Evolutionary conservation across 2,888 invertebrate genomes (phyloP).

Genomic region (Eupithecia abbreviata): DNA sequence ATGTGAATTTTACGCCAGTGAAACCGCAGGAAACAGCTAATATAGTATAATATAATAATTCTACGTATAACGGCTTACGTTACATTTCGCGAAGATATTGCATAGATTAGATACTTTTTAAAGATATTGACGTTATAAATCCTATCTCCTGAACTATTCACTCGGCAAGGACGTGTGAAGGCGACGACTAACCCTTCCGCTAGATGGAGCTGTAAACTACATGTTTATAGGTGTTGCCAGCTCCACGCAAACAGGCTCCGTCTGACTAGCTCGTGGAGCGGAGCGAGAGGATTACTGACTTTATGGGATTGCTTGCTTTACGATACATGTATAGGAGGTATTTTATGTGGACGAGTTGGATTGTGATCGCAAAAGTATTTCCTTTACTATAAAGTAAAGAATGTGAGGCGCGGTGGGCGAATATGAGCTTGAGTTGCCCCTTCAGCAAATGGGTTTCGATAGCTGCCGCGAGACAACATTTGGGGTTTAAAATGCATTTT

Average conservation of each 20-base stretch:
- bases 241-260: background rate
- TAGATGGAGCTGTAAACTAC: background rate
- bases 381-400: background rate
- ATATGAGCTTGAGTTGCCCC: background rate
- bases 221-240: slow-evolving; percentile 7
- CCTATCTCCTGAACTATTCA: background rate
- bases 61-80: background rate
- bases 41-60: no score
- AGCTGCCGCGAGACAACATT: background rate
- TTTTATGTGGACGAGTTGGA: background rate
- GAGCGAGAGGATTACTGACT: background rate
- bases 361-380: background rate
- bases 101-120: background rate
- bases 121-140: background rate
- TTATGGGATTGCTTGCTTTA: slow-evolving; percentile 9
- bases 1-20: no score
- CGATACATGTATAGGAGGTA: background rate
- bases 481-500: background rate
- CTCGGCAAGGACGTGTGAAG: background rate
- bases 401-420: background rate
- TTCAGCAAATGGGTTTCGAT: background rate
- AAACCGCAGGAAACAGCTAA: no score
- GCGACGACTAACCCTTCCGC: background rate
- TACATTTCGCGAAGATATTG: background rate
- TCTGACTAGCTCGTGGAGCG: background rate